A percentile compares a stretch with the other conserved stretches of the same genome.
phyloP scores from a whole-genome alignment of 2,797 vertebrate genomes.

The Siniperca obscura region DNA sequence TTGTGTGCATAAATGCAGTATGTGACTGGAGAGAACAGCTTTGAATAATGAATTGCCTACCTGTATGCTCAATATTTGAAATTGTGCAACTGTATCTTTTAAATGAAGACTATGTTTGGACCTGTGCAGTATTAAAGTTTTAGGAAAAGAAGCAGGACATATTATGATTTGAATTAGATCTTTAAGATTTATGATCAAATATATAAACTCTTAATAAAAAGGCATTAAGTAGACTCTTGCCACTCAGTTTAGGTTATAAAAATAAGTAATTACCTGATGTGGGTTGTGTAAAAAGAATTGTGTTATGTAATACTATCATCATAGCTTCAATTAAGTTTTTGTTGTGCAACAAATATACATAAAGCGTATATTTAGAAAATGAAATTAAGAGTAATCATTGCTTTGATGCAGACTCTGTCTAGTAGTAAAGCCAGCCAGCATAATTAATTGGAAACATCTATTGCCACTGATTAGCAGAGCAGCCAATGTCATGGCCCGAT shows the following conservation, averaged over 20 bases:
- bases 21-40: conserved; percentile 32
- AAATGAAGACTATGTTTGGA: conserved; percentile 14
- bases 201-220: conserved; percentile 17
- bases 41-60: conserved; percentile 39
- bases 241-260: conserved; percentile 24
- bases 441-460: conserved; percentile 74
- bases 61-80: conserved; percentile 26
- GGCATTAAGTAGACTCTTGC: conserved; percentile 1
- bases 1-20: conserved; percentile 47
- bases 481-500: conserved; percentile 70
- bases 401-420: conserved; percentile 55
- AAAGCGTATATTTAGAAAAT: conserved; percentile 50
- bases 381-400: conserved; percentile 65
- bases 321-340: conserved; percentile 51
- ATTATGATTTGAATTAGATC: not conserved
- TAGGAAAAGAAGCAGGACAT: not conserved
- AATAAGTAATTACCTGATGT: conserved; percentile 28
- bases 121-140: not conserved
- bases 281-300: conserved; percentile 4
- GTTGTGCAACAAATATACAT: conserved; percentile 58
- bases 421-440: conserved; percentile 52
- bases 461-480: conserved; percentile 71
- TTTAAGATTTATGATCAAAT: not conserved
- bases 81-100: conserved; percentile 3
- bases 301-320: conserved; percentile 28